A percentile compares a stretch with the other conserved stretches of the same genome.
Conservation (phyloP, 2,888 invertebrate species). For the Pheosia gnoma region DNA sequence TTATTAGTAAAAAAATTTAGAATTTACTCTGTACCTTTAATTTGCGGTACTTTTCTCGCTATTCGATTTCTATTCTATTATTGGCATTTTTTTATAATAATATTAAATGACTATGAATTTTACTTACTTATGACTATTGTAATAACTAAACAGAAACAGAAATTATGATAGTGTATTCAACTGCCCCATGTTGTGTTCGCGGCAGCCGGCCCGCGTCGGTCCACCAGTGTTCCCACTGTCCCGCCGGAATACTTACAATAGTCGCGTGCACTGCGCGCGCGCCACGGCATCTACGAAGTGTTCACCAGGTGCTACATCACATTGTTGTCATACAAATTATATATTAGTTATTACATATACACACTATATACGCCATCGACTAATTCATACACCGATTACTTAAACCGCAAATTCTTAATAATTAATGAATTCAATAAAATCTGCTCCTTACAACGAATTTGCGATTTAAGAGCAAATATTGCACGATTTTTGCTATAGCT, state of each 20-base stretch:
- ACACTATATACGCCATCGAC: constrained; percentile 26
- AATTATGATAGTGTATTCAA: too few relatives aligned
- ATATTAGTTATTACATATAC: constrained; percentile 29
- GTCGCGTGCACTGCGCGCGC: background rate
- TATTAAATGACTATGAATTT: too few relatives aligned
- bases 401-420: too few relatives aligned
- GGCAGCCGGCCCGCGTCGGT: constrained; percentile 5
- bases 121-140: too few relatives aligned
- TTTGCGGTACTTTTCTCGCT: background rate
- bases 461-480: too few relatives aligned
- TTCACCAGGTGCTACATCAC: constrained; percentile 55
- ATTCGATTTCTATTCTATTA: background rate
- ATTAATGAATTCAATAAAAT: too few relatives aligned
- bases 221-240: background rate
- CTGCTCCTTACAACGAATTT: too few relatives aligned
- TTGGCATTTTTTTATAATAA: too few relatives aligned
- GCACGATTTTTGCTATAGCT: too few relatives aligned
- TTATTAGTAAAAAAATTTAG: background rate
- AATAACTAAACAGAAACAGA: too few relatives aligned
- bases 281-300: constrained; percentile 33
- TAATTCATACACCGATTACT: constrained; percentile 15
- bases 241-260: background rate
- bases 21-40: background rate
- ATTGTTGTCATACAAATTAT: constrained; percentile 28
- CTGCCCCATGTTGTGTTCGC: background rate